Conservation (phyloP, 2,888 invertebrate species). For the Augochlorella aurata region DNA sequence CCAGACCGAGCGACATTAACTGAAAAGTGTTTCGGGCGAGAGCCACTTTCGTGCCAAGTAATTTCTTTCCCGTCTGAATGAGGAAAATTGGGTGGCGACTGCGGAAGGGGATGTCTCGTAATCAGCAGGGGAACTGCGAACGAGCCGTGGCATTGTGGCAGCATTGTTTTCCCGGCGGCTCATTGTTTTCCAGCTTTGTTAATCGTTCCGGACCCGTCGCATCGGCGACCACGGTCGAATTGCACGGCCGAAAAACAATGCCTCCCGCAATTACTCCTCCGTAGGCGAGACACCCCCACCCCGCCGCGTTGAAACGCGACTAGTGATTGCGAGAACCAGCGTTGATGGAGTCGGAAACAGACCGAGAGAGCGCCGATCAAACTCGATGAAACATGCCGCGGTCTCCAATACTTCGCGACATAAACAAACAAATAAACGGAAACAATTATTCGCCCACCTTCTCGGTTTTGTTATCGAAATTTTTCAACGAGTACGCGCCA, state of each 20-base stretch:
- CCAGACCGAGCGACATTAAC: background rate
- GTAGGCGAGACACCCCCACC: conserved; percentile 45
- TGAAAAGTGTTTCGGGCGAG: conserved; percentile 20
- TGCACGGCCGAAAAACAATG: conserved; percentile 71
- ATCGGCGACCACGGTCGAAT: conserved; percentile 42
- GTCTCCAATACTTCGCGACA: background rate
- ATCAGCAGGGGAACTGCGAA: conserved; percentile 74
- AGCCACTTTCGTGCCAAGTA: conserved; percentile 14
- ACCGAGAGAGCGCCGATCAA: background rate
- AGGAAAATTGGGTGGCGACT: background rate
- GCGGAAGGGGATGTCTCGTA: conserved; percentile 58
- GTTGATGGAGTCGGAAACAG: background rate
- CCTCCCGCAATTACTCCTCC: conserved; percentile 73
- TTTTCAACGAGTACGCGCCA: too few relatives aligned
- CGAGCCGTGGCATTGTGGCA: conserved; percentile 70
- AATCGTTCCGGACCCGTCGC: conserved; percentile 66
- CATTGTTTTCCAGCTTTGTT: conserved; percentile 79
- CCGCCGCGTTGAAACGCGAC: conserved; percentile 1
- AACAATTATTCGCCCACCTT: background rate
- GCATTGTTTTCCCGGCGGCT: conserved; percentile 70
- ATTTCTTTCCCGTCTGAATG: conserved; percentile 17
- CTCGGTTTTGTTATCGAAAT: background rate
- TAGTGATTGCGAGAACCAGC: conserved; percentile 24
- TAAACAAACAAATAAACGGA: background rate
- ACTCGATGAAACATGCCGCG: background rate